These are phyloP conservation scores for Paramormyrops hopkinsi DNA, from an alignment of 2,797 vertebrate genomes.

Conservation along the genomic window DNA sequence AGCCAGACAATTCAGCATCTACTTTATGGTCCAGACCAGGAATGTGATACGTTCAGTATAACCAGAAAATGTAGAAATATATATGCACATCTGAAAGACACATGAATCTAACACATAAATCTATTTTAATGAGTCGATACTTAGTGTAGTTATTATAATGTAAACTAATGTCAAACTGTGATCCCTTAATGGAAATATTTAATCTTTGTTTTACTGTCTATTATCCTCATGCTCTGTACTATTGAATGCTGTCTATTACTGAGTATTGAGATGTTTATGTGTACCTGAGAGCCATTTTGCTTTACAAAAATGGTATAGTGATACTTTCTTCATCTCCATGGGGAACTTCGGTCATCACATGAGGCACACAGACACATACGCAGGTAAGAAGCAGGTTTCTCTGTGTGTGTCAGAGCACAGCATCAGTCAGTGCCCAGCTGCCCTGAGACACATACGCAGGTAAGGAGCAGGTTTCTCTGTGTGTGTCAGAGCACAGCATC, in stretches of 20 bases:
- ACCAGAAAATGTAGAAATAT: not conserved
- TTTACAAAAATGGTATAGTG: not conserved
- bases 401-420: not conserved
- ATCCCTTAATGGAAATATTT: not conserved
- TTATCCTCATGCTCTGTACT: not conserved
- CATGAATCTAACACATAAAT: not conserved
- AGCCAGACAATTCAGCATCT: not conserved
- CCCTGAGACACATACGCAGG: not conserved
- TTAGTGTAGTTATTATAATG: not conserved
- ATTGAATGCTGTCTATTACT: not conserved
- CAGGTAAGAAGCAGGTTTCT: not conserved
- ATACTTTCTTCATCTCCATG: not conserved
- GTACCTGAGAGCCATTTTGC: not conserved
- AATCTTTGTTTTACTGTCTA: not conserved
- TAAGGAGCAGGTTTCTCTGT: no score
- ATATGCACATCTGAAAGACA: not conserved
- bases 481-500: not conserved
- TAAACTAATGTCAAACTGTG: not conserved
- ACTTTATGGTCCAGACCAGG: not conserved
- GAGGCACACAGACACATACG: not conserved
- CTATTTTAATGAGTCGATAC: not conserved
- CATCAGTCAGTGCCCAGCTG: not conserved
- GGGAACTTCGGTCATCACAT: not conserved
- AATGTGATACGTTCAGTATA: not conserved
- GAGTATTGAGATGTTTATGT: not conserved